Conservation (phyloP, 2,797 vertebrate species). For the Thaleichthys pacificus region DNA sequence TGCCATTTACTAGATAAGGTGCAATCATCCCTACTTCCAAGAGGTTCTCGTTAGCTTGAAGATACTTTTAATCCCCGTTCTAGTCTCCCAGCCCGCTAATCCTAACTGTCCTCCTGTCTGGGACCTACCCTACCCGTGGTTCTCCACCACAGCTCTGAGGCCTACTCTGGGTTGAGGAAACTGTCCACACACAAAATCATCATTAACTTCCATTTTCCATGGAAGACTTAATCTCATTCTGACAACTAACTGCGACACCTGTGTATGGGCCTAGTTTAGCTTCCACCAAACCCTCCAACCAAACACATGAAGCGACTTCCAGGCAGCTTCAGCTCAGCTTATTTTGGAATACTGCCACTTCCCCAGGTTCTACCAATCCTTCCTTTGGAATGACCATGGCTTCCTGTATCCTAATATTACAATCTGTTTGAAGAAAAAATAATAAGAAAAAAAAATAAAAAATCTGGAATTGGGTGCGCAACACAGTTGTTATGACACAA, state of each 20-base stretch:
- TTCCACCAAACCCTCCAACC: not conserved
- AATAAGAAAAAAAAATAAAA: conserved; percentile 16
- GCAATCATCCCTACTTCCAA: too few species aligned
- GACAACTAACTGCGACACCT: conserved; percentile 22
- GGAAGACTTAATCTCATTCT: conserved; percentile 73
- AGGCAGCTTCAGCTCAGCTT: too few species aligned
- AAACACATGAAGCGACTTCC: not conserved
- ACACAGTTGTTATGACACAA: conserved; percentile 26
- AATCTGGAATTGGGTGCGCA: conserved; percentile 41
- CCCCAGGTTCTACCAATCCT: conserved; percentile 28
- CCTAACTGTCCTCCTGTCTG: too few species aligned
- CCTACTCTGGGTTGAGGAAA: too few species aligned
- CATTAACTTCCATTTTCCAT: conserved; percentile 71
- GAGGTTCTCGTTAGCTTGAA: too few species aligned
- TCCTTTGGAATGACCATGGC: conserved; percentile 50
- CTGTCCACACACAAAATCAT: conserved; percentile 53
- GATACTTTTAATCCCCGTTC: too few species aligned
- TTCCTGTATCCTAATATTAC: conserved; percentile 36
- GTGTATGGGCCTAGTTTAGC: not conserved
- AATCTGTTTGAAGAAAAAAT: conserved; percentile 29
- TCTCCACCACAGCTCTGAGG: too few species aligned
- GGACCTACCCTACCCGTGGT: too few species aligned
- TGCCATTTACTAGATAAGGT: conserved; percentile 69
- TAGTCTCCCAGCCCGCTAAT: too few species aligned
- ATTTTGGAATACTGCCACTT: conserved; percentile 27